A percentile compares a stretch with the other conserved stretches of the same genome.
Conservation (phyloP, 2,797 vertebrate species). For the Moxostoma hubbsi region DNA sequence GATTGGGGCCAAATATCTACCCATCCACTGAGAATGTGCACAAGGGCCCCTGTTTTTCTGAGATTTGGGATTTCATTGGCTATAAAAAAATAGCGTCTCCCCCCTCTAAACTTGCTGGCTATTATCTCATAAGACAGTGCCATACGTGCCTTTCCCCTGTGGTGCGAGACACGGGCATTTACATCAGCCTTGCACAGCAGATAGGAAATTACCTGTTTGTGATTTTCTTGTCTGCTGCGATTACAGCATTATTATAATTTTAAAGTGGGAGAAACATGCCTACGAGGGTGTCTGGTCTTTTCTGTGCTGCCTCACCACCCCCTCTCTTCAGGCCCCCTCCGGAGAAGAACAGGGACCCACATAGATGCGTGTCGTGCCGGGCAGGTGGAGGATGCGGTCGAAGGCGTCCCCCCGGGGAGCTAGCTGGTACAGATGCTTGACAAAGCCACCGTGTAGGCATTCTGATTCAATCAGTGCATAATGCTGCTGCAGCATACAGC, state of each 20-base stretch:
- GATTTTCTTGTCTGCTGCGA: slow-evolving; percentile 67
- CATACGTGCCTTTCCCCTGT: slow-evolving; percentile 62
- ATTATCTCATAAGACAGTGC: slow-evolving; percentile 72
- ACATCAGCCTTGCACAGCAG: slow-evolving; percentile 66
- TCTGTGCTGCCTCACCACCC: neutral
- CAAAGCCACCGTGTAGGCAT: slow-evolving; percentile 47
- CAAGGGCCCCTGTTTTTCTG: slow-evolving; percentile 41
- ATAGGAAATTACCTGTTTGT: slow-evolving; percentile 72
- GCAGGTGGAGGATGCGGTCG: slow-evolving; percentile 52
- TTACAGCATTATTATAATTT: slow-evolving; percentile 77
- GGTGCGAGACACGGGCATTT: slow-evolving; percentile 70
- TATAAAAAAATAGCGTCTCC: slow-evolving; percentile 75
- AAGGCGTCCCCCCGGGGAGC: slow-evolving; percentile 59
- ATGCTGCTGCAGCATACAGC: slow-evolving; percentile 76
- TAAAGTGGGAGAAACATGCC: slow-evolving; percentile 40
- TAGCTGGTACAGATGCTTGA: slow-evolving; percentile 70
- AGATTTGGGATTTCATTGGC: slow-evolving; percentile 64
- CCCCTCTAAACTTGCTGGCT: slow-evolving; percentile 72
- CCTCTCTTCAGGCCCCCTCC: slow-evolving; percentile 22
- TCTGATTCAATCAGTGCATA: slow-evolving; percentile 73
- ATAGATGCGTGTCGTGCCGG: slow-evolving; percentile 28
- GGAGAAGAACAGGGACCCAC: slow-evolving; percentile 38
- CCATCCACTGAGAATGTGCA: slow-evolving; percentile 19
- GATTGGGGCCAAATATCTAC: slow-evolving; percentile 41
- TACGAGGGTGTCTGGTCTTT: slow-evolving; percentile 32